Percentiles rank a stretch among this genome's conserved stretches.
Evolutionary conservation across 2,113 vertebrate genomes (phyloP).

Genomic region (Corvus cornix): DNA sequence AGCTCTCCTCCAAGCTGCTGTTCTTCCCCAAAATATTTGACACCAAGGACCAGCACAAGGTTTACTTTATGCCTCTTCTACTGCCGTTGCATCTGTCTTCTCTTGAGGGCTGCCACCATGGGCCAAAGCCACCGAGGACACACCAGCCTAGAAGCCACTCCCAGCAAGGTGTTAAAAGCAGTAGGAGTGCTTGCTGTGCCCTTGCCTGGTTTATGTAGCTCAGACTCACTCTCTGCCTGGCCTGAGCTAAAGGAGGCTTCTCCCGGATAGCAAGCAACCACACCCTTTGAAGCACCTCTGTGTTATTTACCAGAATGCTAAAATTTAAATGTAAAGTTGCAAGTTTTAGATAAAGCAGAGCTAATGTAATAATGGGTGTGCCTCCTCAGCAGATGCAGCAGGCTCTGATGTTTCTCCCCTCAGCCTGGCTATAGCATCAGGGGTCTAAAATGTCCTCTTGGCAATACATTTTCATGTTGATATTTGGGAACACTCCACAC

Average conservation of each 20-base stretch:
- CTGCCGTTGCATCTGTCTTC: not conserved
- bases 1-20: not conserved
- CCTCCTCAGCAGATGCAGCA: not conserved
- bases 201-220: not conserved
- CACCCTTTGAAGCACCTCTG: not conserved
- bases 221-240: not conserved
- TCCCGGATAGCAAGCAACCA: not conserved
- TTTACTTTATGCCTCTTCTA: not conserved
- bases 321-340: not conserved
- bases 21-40: not conserved
- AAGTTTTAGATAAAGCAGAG: not conserved
- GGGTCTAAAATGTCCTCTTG: not conserved
- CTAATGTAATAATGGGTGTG: not conserved
- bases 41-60: not conserved
- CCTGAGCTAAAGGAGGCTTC: constrained; percentile 7
- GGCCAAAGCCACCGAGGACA: not conserved
- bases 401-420: not conserved
- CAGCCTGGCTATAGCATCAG: not conserved
- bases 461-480: not conserved
- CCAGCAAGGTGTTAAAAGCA: not conserved
- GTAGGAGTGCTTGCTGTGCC: not conserved
- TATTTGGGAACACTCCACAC: not conserved
- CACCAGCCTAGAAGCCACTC: not conserved
- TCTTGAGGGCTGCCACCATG: not conserved
- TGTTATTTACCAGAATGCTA: not conserved